phyloP scores from a whole-genome alignment of 1,140 invertebrate genomes.

The Polyergus mexicanus region DNA sequence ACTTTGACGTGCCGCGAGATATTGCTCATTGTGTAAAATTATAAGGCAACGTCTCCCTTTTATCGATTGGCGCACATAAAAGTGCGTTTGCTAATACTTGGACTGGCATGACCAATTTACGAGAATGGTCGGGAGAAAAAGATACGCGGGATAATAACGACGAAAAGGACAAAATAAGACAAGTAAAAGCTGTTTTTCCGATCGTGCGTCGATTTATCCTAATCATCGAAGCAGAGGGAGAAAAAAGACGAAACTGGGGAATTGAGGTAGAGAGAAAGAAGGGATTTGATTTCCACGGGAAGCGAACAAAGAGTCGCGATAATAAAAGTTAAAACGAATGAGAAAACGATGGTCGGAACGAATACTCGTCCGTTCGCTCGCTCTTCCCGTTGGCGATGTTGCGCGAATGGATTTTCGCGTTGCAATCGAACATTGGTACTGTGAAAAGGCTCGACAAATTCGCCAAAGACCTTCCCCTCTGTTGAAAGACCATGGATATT shows the following conservation, averaged over 20 bases:
- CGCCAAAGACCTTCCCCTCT: background rate
- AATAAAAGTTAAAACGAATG: conserved; percentile 59
- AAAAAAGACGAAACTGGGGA: background rate
- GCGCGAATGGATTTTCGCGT: conserved; percentile 37
- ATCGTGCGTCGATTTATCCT: conserved; percentile 73
- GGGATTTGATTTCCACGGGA: conserved; percentile 74
- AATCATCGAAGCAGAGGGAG: conserved; percentile 65
- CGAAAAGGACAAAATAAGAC: conserved; percentile 69
- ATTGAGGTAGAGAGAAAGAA: too few relatives aligned
- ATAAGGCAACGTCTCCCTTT: conserved; percentile 53
- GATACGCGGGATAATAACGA: conserved; percentile 54
- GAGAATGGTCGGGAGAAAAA: conserved; percentile 11
- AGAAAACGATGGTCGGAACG: conserved; percentile 22
- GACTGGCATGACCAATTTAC: conserved; percentile 11
- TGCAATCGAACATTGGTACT: background rate
- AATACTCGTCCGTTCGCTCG: background rate
- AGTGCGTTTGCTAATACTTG: conserved; percentile 37
- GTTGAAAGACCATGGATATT: conserved; percentile 39
- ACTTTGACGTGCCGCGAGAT: background rate
- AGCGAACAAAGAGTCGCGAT: conserved; percentile 52
- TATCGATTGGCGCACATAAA: conserved; percentile 30
- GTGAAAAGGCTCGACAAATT: conserved; percentile 27
- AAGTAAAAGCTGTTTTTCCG: conserved; percentile 19
- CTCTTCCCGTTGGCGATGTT: conserved; percentile 9
- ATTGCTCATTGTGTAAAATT: conserved; percentile 68